Conservation (phyloP, 2,113 vertebrate species). For the Brevimyrus niger region DNA sequence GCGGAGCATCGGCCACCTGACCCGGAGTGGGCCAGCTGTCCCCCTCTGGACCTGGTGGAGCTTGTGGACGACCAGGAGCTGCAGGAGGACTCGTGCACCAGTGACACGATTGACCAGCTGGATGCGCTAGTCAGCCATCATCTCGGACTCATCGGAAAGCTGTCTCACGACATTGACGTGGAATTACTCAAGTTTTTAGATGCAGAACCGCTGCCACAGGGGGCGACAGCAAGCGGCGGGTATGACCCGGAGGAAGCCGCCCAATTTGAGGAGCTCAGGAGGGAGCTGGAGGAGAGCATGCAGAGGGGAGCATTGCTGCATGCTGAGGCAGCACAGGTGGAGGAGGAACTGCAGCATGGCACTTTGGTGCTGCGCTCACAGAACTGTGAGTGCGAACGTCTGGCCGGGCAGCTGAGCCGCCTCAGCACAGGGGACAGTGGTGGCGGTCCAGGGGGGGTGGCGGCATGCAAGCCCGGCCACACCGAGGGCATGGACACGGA, state of each 20-base stretch:
- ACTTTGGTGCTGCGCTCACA: conserved; percentile 67
- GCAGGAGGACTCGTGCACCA: conserved; percentile 57
- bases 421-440: conserved; percentile 55
- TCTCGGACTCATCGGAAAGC: conserved; percentile 66
- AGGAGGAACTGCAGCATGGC: conserved; percentile 71
- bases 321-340: conserved; percentile 66
- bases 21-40: conserved; percentile 56
- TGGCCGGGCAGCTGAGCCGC: conserved; percentile 69
- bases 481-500: conserved; percentile 82
- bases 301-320: conserved; percentile 71
- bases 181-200: conserved; percentile 57
- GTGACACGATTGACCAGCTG: conserved; percentile 65
- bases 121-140: conserved; percentile 71
- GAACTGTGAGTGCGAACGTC: conserved; percentile 77
- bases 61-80: conserved; percentile 41
- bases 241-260: conserved; percentile 27
- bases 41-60: conserved; percentile 41
- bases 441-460: conserved; percentile 38
- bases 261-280: conserved; percentile 53
- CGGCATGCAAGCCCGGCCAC: conserved; percentile 37
- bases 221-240: conserved; percentile 23
- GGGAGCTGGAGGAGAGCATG: conserved; percentile 74
- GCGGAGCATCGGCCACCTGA: conserved; percentile 52
- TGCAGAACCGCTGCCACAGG: conserved; percentile 22
- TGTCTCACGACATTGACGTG: conserved; percentile 75